Percentiles rank a stretch among this genome's conserved stretches.
These are phyloP conservation scores for Mechanitis mazaeus DNA, from an alignment of 2,888 invertebrate genomes.

Conservation along the genomic window DNA sequence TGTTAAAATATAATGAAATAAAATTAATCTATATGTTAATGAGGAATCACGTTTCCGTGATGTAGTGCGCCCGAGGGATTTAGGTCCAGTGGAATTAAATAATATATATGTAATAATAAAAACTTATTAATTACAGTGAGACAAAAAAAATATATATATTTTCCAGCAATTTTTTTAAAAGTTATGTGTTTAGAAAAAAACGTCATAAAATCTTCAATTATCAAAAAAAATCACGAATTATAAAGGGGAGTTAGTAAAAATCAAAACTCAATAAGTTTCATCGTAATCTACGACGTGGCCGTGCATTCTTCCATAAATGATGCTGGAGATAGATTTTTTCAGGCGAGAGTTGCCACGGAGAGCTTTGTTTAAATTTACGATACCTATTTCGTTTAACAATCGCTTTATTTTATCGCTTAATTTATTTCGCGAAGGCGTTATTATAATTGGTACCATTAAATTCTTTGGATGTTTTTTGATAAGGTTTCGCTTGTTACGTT, in stretches of 20 bases:
- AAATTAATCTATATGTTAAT: conserved; percentile 41
- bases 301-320: conserved; percentile 23
- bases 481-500: conserved; percentile 9
- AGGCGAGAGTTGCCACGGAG: conserved; percentile 25
- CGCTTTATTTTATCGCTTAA: conserved; percentile 34
- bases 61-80: conserved; percentile 34
- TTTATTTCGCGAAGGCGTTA: conserved; percentile 33
- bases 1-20: conserved; percentile 34
- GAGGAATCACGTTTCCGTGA: conserved; percentile 30
- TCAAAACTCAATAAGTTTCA: conserved; percentile 8
- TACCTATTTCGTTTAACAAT: conserved; percentile 32
- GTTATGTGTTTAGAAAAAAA: too few species aligned
- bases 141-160: too few species aligned
- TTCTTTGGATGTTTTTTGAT: conserved; percentile 23
- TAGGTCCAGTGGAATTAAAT: conserved; percentile 10
- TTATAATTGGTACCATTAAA: conserved; percentile 35
- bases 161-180: too few species aligned
- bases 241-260: conserved; percentile 3
- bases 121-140: too few species aligned
- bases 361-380: conserved; percentile 33
- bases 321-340: conserved; percentile 25
- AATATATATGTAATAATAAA: too few species aligned
- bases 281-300: conserved; percentile 19
- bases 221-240: too few species aligned
- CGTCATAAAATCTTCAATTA: too few species aligned